A percentile compares a stretch with the other conserved stretches of the same genome.
Conservation (phyloP, 2,797 vertebrate species). For the Acomys russatus region DNA sequence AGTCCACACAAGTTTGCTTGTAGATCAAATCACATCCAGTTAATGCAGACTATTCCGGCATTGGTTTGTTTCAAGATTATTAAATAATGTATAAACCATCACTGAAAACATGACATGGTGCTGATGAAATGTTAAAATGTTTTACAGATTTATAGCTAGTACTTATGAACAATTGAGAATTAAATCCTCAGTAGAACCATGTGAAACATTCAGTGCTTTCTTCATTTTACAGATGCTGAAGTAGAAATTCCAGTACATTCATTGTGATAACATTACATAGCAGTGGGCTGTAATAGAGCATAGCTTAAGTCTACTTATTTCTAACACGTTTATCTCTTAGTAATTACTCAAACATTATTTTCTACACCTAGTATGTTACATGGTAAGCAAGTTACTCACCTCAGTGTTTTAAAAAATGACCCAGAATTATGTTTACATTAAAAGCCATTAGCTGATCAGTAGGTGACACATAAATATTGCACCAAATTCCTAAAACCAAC, state of each 20-base stretch:
- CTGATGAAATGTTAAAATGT: neutral
- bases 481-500: neutral
- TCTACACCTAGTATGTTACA: neutral
- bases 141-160: neutral
- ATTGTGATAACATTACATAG: neutral
- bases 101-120: neutral
- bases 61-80: neutral
- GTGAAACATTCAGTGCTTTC: neutral
- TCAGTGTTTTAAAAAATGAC: neutral
- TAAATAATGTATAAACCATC: neutral
- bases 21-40: neutral
- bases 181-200: neutral
- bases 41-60: neutral
- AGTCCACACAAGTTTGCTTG: neutral
- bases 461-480: neutral
- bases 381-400: neutral
- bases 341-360: neutral
- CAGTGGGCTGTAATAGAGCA: neutral
- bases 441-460: neutral
- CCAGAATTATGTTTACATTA: neutral
- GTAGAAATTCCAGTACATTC: neutral
- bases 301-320: neutral
- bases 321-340: neutral
- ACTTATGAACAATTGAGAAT: neutral
- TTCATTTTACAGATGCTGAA: neutral